Conservation (phyloP, 2,888 invertebrate genomes). For the Hedychridium roseum region DNA sequence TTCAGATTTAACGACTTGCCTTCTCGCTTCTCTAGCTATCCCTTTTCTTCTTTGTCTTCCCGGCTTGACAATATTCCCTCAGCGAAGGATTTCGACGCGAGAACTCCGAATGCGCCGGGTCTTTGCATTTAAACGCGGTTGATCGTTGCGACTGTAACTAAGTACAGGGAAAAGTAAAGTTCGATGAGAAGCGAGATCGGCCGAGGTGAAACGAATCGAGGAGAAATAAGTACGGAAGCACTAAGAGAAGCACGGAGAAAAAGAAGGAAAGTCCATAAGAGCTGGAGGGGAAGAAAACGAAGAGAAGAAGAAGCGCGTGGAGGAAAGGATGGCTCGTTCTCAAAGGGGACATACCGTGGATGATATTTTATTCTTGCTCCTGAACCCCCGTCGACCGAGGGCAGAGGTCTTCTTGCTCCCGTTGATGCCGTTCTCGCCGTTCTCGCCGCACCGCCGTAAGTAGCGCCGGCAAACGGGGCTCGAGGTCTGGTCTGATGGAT, state of each 20-base stretch:
- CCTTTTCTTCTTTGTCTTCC: constrained; percentile 10
- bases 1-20: constrained; percentile 60
- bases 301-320: constrained; percentile 18
- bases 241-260: constrained; percentile 23
- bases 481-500: constrained; percentile 57
- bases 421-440: constrained; percentile 51
- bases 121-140: no score
- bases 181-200: no score
- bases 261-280: constrained; percentile 21
- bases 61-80: constrained; percentile 6
- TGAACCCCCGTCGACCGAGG: constrained; percentile 26
- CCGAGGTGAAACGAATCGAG: no score
- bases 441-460: constrained; percentile 49
- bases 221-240: no score
- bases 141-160: no score
- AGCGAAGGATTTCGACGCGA: constrained; percentile 21
- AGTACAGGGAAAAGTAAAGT: no score
- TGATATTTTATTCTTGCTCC: constrained; percentile 55
- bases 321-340: constrained; percentile 39
- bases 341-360: constrained; percentile 53
- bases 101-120: constrained; percentile 2
- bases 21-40: constrained; percentile 21
- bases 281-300: constrained; percentile 17
- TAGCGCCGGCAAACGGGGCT: constrained; percentile 52
- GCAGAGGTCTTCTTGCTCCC: constrained; percentile 37